phyloP scores from a whole-genome alignment of 1,140 invertebrate genomes.

The Drosophila sulfurigaster region DNA sequence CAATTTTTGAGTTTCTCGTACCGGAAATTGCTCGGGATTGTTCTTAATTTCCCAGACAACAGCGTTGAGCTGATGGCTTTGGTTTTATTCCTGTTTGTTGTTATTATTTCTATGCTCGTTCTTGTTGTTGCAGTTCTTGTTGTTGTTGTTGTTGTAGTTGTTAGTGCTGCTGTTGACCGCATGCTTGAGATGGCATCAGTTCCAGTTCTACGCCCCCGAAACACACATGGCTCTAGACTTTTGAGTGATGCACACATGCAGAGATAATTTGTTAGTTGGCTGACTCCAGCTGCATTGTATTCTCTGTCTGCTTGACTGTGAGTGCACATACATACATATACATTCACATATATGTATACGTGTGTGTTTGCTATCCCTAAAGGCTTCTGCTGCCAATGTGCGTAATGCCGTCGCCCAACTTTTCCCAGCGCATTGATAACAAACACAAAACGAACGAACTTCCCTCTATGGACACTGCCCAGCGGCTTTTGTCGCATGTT shows the following conservation, averaged over 20 bases:
- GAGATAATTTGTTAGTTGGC: constrained; percentile 79
- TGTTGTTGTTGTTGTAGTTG: constrained; percentile 34
- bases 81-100: constrained; percentile 39
- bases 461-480: constrained; percentile 49
- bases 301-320: constrained; percentile 11
- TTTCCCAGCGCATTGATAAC: constrained; percentile 49
- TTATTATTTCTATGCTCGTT: constrained; percentile 11
- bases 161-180: constrained; percentile 65
- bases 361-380: constrained; percentile 30
- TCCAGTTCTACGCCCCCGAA: constrained; percentile 47
- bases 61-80: constrained; percentile 53
- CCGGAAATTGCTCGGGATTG: constrained; percentile 81
- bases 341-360: background rate
- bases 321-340: too few species aligned
- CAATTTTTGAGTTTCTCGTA: constrained; percentile 75
- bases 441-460: constrained; percentile 38
- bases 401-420: constrained; percentile 53
- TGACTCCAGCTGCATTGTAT: constrained; percentile 37
- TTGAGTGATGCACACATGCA: constrained; percentile 80
- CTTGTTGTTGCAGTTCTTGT: constrained; percentile 42
- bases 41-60: constrained; percentile 82
- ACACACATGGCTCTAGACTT: constrained; percentile 53
- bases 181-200: constrained; percentile 76
- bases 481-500: constrained; percentile 70
- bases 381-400: constrained; percentile 50